Evolutionary conservation across 2,888 invertebrate species (phyloP), one percentile per base, ranked within the genome.

Genomic region (Hirtodrosophila duncani): DNA sequence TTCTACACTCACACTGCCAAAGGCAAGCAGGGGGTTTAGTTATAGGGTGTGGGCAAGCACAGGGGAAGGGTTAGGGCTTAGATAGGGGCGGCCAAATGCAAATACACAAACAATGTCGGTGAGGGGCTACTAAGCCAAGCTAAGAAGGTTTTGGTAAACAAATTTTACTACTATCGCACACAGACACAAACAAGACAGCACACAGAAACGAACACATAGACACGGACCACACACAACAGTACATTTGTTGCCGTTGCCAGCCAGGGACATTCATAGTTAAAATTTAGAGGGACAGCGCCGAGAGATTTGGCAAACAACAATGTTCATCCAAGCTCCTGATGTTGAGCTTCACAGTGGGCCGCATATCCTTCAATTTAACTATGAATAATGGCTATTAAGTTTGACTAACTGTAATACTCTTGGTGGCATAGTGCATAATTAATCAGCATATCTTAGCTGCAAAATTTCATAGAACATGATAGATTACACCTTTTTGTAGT

Each of bases 131-230:
- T 75, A 74, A 74, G 72, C 72, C 75, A 74, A 75, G 79, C 79
- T 74, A 74, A 74, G 72, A 79, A 74, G 72, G 72, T 74, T 75
- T 79, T 62, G 61, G 77, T 77, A 75, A 79, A 71, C 77, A 79
- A 68, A 68, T 58, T 55, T 61, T 56, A 62, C 49, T 55, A 50
- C 55, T 50, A 50, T 63, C 59, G 61, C 33, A 51, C 52, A 56
- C 59, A 67, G 36, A 53, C 34, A 27, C 30, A 38, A 21, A 33
- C 33, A 29, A 14, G 7, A 4, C 26, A 38, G 36, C 24, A 42
- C 17, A 41, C 34, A 46, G n/a, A 51, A n/a, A 58, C 13, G 49
- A 11, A 27, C 10, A 50, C 20, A 44, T 13, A 46, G 33, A 45
- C 37, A 26, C 10, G 9, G 5, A 14, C 37, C 16, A 33, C 17